These are phyloP conservation scores for Drosophila melanica DNA, from an alignment of 1,140 invertebrate genomes.

Conservation along the genomic window DNA sequence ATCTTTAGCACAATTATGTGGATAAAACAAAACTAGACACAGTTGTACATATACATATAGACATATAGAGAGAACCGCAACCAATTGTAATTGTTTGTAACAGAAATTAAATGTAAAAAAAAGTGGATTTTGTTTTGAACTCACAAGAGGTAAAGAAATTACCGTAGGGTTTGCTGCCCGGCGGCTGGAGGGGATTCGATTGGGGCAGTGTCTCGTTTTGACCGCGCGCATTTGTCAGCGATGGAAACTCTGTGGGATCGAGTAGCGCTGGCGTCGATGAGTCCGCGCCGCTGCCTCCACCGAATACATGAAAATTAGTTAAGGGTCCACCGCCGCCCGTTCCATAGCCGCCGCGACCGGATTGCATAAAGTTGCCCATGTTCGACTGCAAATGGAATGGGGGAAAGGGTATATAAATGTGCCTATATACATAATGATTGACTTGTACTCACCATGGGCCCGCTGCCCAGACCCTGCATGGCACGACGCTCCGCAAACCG, in stretches of 20 bases:
- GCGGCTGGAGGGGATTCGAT: constrained; percentile 91
- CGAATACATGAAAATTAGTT: constrained; percentile 91
- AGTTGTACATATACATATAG: constrained; percentile 9
- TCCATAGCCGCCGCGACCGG: constrained; percentile 87
- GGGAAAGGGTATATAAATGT: background rate
- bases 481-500: constrained; percentile 91
- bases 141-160: constrained; percentile 84
- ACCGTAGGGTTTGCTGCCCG: constrained; percentile 95
- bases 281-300: constrained; percentile 86
- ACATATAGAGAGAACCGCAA: constrained; percentile 13
- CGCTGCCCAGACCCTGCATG: constrained; percentile 86
- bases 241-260: constrained; percentile 95
- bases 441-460: constrained; percentile 72
- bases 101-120: constrained; percentile 67
- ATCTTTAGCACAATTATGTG: constrained; percentile 28
- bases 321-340: constrained; percentile 85
- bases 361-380: constrained; percentile 84
- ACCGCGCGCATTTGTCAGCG: constrained; percentile 91
- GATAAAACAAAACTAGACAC: constrained; percentile 7
- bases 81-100: constrained; percentile 46
- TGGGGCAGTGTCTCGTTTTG: constrained; percentile 90
- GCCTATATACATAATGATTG: background rate
- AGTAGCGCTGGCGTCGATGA: constrained; percentile 92
- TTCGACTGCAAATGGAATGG: constrained; percentile 65
- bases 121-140: constrained; percentile 81